Base-by-base conservation (phyloP, 2,113 vertebrate species). In the Heloderma charlesbogerti region DNA sequence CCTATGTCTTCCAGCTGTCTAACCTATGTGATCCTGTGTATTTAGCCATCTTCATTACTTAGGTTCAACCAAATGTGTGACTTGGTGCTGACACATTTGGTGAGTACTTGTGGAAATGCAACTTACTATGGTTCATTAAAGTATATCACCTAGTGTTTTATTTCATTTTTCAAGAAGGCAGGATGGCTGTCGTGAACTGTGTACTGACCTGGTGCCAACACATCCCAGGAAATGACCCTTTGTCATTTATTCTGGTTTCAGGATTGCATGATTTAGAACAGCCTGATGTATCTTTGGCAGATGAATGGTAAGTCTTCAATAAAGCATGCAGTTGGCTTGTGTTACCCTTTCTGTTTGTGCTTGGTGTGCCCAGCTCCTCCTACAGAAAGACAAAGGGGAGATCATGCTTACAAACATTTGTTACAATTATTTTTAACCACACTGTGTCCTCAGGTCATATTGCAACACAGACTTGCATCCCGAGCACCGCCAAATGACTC, bases 201-300 rank as follows among this genome's bases (percentile, higher is more conserved):
- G 90, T 91, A 95, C 86, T 90, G 94, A 93, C 92, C 93, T 90
- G 74, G 87, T 88, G 85, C 51, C 54, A 66, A 74, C 43, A 71
- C 20, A 84, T 60, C 77, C 92, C 82, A 91, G 84, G 93, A 92
- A 95, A 89, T 92, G 88, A 94, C 27, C 66, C 85, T 72, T 95
- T 96, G 90, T 95, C 87, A 92, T 97, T 96, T 90, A 89, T 92
- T 94, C 85, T 74, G 79, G 67, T 95, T 98, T 78, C 93, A 99
- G 99, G 99, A 80, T 98, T 99, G 66, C 99, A 99, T 96, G 99
- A 99, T 97, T 97, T 99, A 98, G 99, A 99, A 92, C 99, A 99
- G 95, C 99, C 98, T n/a, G 99, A 99, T 94, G 99, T 99, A 87
- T 98, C 98, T 57, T 97, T 99, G 96, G 99, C 99, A 95, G 98